These are phyloP conservation scores for Leptopilina syphax DNA, from an alignment of 2,888 invertebrate species.

Conservation along the genomic window DNA sequence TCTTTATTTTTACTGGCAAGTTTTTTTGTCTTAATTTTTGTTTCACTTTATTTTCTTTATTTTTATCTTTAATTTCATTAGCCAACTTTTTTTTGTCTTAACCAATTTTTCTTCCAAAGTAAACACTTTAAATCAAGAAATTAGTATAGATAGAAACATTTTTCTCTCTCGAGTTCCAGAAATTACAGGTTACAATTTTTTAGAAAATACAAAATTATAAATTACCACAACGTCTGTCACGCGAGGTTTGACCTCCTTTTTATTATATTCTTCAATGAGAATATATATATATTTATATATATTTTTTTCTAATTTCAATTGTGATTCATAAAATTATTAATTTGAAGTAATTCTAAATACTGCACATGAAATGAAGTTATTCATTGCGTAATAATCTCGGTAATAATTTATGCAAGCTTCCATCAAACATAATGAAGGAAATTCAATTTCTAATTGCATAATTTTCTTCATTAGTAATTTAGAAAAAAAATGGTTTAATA, in stretches of 20 bases:
- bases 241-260: constrained; percentile 1
- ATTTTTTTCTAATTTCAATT: neutral
- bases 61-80: too few species aligned
- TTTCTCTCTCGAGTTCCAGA: neutral
- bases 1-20: too few species aligned
- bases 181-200: neutral
- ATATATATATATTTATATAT: neutral
- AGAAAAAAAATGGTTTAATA: neutral
- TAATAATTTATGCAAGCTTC: neutral
- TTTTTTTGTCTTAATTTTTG: too few species aligned
- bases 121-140: too few species aligned
- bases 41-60: too few species aligned
- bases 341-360: neutral
- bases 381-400: neutral
- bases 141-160: neutral
- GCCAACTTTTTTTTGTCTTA: too few species aligned
- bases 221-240: neutral
- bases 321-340: neutral
- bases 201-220: constrained; percentile 14
- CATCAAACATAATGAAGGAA: neutral
- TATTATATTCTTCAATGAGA: neutral
- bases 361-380: neutral
- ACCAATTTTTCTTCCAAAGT: too few species aligned
- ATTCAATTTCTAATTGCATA: constrained; percentile 4
- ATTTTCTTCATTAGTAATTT: neutral